Percentiles rank a stretch among this genome's conserved stretches.
These are phyloP conservation scores for Epirrhoe tristata DNA, from an alignment of 2,888 invertebrate species.

Conservation along the genomic window DNA sequence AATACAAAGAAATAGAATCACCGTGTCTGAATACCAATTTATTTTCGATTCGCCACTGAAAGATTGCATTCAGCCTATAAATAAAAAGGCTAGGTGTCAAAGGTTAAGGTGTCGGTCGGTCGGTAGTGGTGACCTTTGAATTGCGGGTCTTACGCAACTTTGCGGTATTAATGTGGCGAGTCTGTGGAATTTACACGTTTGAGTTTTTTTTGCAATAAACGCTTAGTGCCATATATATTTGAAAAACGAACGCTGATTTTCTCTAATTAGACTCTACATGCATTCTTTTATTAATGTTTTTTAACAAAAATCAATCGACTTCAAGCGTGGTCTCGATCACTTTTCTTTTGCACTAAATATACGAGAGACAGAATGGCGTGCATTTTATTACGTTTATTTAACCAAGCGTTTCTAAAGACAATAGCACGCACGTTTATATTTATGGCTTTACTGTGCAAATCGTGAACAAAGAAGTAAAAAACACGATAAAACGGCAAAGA, in stretches of 20 bases:
- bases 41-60: neutral
- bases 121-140: conserved; percentile 42
- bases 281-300: too few relatives aligned
- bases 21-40: neutral
- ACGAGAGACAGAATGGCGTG: neutral
- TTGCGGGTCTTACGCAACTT: conserved; percentile 42
- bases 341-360: neutral
- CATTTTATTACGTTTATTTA: conserved; percentile 11
- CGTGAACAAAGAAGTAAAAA: conserved; percentile 19
- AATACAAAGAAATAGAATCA: too few relatives aligned
- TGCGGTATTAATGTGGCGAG: conserved; percentile 27
- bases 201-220: neutral
- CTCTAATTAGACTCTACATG: neutral
- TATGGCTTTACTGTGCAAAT: conserved; percentile 22
- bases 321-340: neutral
- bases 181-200: conserved; percentile 13
- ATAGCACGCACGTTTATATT: conserved; percentile 20
- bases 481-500: conserved; percentile 15
- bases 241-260: neutral
- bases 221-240: too few relatives aligned
- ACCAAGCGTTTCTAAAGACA: conserved; percentile 16
- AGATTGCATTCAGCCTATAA: conserved; percentile 8
- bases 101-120: conserved; percentile 35
- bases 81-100: conserved; percentile 20
- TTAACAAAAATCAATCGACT: too few relatives aligned